Evolutionary conservation across 2,888 invertebrate genomes (phyloP), one percentile per base, ranked within the genome.

Genomic region (Yponomeuta plumbellus): DNA sequence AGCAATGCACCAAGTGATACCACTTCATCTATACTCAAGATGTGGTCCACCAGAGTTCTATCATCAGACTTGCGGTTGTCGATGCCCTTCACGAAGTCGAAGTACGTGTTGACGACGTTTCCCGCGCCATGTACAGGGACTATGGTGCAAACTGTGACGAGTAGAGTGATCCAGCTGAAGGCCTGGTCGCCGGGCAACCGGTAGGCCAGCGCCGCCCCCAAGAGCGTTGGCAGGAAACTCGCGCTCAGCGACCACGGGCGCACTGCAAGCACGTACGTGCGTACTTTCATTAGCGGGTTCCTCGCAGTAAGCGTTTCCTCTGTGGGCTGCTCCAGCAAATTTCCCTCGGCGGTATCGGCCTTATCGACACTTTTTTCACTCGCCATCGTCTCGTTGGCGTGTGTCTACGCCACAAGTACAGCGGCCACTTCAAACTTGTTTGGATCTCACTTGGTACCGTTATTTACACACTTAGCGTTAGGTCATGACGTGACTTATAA

Each of bases 71-170:
- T 97, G 70, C 96, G 93, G 80, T 96, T 96, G 84, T 99, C 98
- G 67, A 98, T 97, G 63, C 97, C 98, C 89, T 97, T 97, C 44
- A 97, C 94, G 80, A 96, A 99, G 85, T 99, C 98, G 82, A 96
- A 98, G 83, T 98, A 98, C 0, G 98, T 98, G 84, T 98, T 98
- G 26, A 99, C 98, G 58, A 98, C 95, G 86, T 99, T 99, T 66
- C 98, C 98, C 69, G 98, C 98, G 69, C 98, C 97, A 81, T 99
- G 98, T 3, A 98, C 98, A 1, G 96, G 96, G 68, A 98, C 93
- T 23, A 97, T 95, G 3, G 97, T 98, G 74, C 97, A 94, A 65
- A 97, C 91, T 2, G 98, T 97, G 17, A 97, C 92, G 61, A 98
- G 76, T 71, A 98, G 93, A 0, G 96, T 94, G 69, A 95, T 86